Evolutionary conservation across 2,797 vertebrate genomes (phyloP).

Genomic region (Luscinia megarhynchos): DNA sequence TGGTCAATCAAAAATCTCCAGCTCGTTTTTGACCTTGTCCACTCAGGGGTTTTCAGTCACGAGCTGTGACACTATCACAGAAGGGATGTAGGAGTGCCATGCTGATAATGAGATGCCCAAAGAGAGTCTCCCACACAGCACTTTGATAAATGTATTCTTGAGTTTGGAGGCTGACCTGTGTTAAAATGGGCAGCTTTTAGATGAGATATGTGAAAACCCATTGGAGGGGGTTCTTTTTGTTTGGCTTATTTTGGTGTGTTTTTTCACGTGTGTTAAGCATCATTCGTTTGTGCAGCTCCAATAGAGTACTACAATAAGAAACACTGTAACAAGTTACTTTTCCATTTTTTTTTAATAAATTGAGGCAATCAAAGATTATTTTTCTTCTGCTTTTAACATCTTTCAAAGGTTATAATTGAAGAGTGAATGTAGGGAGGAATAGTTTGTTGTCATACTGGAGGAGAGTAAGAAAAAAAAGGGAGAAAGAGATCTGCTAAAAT

Average conservation of each 20-base stretch:
- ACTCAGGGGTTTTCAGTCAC: not conserved
- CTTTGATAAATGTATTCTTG: slow-evolving; percentile 6
- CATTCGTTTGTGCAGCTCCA: not conserved
- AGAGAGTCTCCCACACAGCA: not conserved
- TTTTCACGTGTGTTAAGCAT: not conserved
- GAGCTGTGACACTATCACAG: not conserved
- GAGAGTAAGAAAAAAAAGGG: not conserved
- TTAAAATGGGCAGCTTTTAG: slow-evolving; percentile 19
- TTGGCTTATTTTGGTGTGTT: not conserved
- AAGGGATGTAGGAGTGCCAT: not conserved
- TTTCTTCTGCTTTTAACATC: not conserved
- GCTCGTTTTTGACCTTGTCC: slow-evolving; percentile 34
- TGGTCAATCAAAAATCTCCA: not conserved
- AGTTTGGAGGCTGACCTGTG: not conserved
- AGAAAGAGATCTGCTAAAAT: slow-evolving; percentile 19
- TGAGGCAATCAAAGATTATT: not conserved
- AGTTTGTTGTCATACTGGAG: not conserved
- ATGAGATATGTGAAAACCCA: not conserved
- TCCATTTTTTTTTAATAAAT: not conserved
- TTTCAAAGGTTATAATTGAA: not conserved
- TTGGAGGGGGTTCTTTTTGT: not conserved
- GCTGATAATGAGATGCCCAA: slow-evolving; percentile 8
- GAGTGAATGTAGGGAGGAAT: not conserved
- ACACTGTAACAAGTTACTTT: not conserved
- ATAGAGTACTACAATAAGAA: not conserved